phyloP scores from a whole-genome alignment of 2,113 vertebrate species.

The Coturnix japonica region DNA sequence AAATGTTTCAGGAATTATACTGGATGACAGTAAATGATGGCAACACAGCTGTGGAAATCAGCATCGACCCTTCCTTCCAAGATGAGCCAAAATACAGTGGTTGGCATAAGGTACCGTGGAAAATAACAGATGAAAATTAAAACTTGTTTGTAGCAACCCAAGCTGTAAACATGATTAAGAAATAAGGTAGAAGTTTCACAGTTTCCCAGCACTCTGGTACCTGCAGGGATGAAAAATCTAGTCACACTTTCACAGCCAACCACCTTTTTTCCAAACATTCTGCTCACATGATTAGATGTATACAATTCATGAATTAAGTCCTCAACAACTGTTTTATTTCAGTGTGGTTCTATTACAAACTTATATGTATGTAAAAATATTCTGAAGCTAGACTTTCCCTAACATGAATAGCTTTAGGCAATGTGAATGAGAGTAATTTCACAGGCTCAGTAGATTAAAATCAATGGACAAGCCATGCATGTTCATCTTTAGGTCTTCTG shows the following conservation, averaged over 20 bases:
- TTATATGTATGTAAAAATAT: background rate
- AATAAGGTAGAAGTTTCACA: background rate
- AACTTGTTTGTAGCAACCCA: background rate
- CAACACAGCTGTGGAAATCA: background rate
- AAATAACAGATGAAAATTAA: background rate
- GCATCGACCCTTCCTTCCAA: background rate
- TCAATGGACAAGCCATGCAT: background rate
- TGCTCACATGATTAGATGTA: background rate
- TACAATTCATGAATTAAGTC: background rate
- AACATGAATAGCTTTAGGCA: accelerated
- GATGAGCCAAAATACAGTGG: background rate
- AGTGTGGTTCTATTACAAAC: background rate
- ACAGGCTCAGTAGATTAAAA: background rate
- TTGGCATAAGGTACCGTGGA: accelerated
- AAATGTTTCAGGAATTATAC: background rate
- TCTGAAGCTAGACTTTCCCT: background rate
- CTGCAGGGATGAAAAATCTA: background rate
- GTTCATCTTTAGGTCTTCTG: background rate
- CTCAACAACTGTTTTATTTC: background rate
- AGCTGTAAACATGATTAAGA: background rate
- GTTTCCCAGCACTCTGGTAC: background rate
- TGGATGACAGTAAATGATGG: background rate
- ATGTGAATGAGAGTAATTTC: background rate
- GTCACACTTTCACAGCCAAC: background rate
- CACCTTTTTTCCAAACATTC: background rate